Evolutionary conservation across 2,888 invertebrate species (phyloP).

Genomic region (Eretmocerus hayati): DNA sequence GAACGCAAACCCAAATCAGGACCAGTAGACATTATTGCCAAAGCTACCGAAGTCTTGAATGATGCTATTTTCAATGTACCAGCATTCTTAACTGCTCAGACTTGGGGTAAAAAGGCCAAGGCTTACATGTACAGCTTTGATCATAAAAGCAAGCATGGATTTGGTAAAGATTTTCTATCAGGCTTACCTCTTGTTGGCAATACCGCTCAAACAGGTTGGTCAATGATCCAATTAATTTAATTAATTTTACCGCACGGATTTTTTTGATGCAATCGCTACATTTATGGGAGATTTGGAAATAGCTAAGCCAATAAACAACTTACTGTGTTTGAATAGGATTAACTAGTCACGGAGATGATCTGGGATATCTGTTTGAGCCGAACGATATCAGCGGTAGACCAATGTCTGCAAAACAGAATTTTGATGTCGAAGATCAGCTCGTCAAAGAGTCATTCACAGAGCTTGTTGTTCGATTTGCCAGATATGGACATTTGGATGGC

Average conservation of each 20-base stretch:
- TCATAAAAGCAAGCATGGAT: slow-evolving; percentile 57
- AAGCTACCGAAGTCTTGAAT: slow-evolving; percentile 57
- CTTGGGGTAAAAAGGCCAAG: slow-evolving; percentile 61
- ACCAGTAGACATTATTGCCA: slow-evolving; percentile 47
- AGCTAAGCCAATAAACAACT: too few species aligned
- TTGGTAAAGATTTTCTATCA: slow-evolving; percentile 59
- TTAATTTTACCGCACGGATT: too few species aligned
- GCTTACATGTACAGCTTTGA: slow-evolving; percentile 72
- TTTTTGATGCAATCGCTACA: too few species aligned
- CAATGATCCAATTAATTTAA: too few species aligned
- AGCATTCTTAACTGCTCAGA: slow-evolving; percentile 61
- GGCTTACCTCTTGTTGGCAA: slow-evolving; percentile 59
- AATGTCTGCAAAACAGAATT: slow-evolving; percentile 33
- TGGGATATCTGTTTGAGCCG: slow-evolving; percentile 32
- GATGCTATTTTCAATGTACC: slow-evolving; percentile 74
- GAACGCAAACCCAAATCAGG: not conserved
- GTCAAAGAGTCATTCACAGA: slow-evolving; percentile 62
- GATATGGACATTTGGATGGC: slow-evolving; percentile 44
- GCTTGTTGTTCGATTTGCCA: slow-evolving; percentile 63
- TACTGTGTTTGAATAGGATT: slow-evolving; percentile 19
- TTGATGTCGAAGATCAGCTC: slow-evolving; percentile 53
- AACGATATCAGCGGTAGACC: slow-evolving; percentile 30
- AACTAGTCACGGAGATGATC: slow-evolving; percentile 33
- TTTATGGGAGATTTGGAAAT: too few species aligned
- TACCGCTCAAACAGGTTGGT: slow-evolving; percentile 12